Conservation (phyloP, 2,113 vertebrate genomes). For the Boleophthalmus pectinirostris region DNA sequence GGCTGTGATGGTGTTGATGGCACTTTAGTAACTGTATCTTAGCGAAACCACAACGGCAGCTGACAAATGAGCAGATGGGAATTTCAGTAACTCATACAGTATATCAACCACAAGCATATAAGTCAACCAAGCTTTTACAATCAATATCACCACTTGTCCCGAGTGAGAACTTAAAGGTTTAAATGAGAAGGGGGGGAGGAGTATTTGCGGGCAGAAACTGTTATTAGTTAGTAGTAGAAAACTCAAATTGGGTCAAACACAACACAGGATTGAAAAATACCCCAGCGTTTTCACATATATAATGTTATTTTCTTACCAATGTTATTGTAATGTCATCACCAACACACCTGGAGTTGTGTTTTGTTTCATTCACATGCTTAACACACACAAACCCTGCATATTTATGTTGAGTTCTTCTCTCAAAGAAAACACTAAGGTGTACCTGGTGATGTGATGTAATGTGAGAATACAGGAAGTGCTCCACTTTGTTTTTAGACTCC, state of each 20-base stretch:
- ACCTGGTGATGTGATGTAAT: too few relatives aligned
- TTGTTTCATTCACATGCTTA: too few relatives aligned
- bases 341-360: too few relatives aligned
- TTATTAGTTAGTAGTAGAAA: constrained; percentile 48
- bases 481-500: too few relatives aligned
- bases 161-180: neutral
- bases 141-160: constrained; percentile 51
- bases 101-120: constrained; percentile 32
- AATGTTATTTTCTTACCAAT: too few relatives aligned
- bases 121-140: constrained; percentile 29
- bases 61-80: constrained; percentile 19
- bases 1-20: constrained; percentile 32
- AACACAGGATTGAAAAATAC: constrained; percentile 35
- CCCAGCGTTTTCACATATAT: constrained; percentile 26
- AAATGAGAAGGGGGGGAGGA: constrained; percentile 14
- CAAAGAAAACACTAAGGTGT: too few relatives aligned
- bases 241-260: constrained; percentile 40
- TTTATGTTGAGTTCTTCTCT: too few relatives aligned
- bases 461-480: too few relatives aligned
- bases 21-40: constrained; percentile 31
- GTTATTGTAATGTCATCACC: too few relatives aligned
- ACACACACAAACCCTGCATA: too few relatives aligned
- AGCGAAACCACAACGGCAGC: constrained; percentile 32
- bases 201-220: neutral
- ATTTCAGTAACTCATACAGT: constrained; percentile 39